Percentiles rank a stretch among this genome's conserved stretches.
Evolutionary conservation across 2,113 vertebrate genomes (phyloP).

Genomic region (Galemys pyrenaicus): DNA sequence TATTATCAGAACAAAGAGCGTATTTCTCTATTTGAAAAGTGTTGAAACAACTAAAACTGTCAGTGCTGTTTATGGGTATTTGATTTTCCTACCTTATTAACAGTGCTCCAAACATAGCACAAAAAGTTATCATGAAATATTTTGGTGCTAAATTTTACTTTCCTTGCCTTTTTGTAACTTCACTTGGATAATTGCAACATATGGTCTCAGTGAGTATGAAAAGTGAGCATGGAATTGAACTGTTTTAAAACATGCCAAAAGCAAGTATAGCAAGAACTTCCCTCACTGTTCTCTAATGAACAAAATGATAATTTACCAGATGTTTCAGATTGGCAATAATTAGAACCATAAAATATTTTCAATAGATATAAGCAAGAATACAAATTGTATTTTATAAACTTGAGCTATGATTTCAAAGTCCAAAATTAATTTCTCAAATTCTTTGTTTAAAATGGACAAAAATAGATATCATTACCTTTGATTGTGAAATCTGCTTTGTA

Average conservation of each 20-base stretch:
- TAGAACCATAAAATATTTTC: slow-evolving; percentile 62
- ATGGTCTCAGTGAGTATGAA: slow-evolving; percentile 62
- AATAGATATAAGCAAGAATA: slow-evolving; percentile 45
- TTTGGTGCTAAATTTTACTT: slow-evolving; percentile 39
- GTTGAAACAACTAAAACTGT: not conserved
- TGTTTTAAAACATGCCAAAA: slow-evolving; percentile 74
- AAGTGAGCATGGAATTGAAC: slow-evolving; percentile 63
- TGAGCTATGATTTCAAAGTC: slow-evolving; percentile 6
- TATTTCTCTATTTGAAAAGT: slow-evolving; percentile 27
- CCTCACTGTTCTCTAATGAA: slow-evolving; percentile 74
- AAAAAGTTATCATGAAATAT: slow-evolving; percentile 8
- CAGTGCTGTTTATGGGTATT: not conserved
- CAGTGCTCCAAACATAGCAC: not conserved
- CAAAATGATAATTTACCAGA: slow-evolving; percentile 76
- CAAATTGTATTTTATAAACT: slow-evolving; percentile 44
- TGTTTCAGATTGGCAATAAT: slow-evolving; percentile 73
- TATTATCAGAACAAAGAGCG: not conserved
- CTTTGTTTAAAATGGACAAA: slow-evolving; percentile 36
- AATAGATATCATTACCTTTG: not conserved
- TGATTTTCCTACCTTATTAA: not conserved
- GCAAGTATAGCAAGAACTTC: slow-evolving; percentile 59
- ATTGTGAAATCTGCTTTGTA: not conserved
- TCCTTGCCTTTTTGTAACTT: slow-evolving; percentile 68
- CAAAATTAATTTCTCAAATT: not conserved
- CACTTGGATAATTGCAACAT: slow-evolving; percentile 65